Base-by-base conservation (phyloP, 2,113 vertebrate genomes). In the Gobio gobio region DNA sequence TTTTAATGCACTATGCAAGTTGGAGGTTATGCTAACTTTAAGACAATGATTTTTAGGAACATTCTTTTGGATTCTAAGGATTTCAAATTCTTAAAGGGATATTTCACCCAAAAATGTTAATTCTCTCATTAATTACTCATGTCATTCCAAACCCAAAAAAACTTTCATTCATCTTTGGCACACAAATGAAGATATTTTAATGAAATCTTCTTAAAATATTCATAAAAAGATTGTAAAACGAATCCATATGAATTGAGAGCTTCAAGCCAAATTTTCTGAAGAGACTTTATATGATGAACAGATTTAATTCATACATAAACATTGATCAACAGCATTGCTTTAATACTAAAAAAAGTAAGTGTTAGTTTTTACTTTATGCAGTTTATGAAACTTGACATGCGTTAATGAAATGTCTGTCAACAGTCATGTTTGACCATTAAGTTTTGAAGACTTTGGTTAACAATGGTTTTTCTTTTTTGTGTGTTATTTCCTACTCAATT, bases 401-500 rank as follows among this genome's bases (percentile, higher is more conserved):
- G 1, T 40, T 40, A 40, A 40, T 40, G 5, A 40, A 40, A 7
- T 66, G 64, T 40, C 33, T 68, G 33, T 20, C 16, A 68, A 36
- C 8, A 8, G 8, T 33, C 33, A 40, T 20, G 33, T 40, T 68
- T 66, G 7, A 66, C 29, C 29, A 16, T 36, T 68, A 18, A 18
- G 33, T 68, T 40, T 6, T 45, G 33, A 45, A 47, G 26, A 59
- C 22, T 78, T 66, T 43, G 66, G 36, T 5, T 83, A 7, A 58
- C 1, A 51, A 56, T 77, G 61, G 12, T 10, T 86, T 64, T 43
- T 78, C 47, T 24, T 13, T 86, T 64, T 43, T 80, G 80, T 86
- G 33, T 61, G 58, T 24, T 12, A 61, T 16, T 14, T 86, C 81
- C 87, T 86, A 7, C 74, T 83, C 87, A 51, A 40, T 90, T 64